Percentiles rank a stretch among this genome's conserved stretches.
These are phyloP conservation scores for Stenodema calcarata DNA, from an alignment of 2,888 invertebrate species.

Conservation along the genomic window DNA sequence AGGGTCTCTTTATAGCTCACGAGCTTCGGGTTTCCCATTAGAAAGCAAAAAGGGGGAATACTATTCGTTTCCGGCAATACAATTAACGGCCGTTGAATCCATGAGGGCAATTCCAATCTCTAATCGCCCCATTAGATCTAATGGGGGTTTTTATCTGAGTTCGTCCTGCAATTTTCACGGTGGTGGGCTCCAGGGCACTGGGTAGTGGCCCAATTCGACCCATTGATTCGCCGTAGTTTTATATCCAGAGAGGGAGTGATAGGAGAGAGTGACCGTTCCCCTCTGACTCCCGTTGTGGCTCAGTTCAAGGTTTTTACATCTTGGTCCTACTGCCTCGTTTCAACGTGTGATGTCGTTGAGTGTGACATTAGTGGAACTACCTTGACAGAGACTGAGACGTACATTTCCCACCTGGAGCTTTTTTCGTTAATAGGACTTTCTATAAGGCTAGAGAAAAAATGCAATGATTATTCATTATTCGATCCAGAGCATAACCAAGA, in stretches of 20 bases:
- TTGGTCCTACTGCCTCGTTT: not conserved
- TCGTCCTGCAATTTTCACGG: not conserved
- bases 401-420: no score
- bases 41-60: not conserved
- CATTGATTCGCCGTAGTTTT: not conserved
- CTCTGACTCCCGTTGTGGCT: not conserved
- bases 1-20: not conserved
- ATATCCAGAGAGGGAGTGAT: not conserved
- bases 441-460: no score
- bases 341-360: no score
- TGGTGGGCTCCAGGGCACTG: not conserved
- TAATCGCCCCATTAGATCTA: conserved; percentile 44
- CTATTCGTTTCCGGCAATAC: conserved; percentile 20
- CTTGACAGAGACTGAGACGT: no score
- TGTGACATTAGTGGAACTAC: no score
- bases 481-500: no score
- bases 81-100: conserved; percentile 42
- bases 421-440: no score
- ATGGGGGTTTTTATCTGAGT: conserved; percentile 28
- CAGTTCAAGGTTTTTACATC: not conserved
- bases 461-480: no score
- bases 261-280: not conserved
- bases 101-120: not conserved
- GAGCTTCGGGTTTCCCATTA: not conserved
- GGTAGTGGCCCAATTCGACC: not conserved